Conservation (phyloP, 2,113 vertebrate genomes). For the Xiphorhynchus elegans region DNA sequence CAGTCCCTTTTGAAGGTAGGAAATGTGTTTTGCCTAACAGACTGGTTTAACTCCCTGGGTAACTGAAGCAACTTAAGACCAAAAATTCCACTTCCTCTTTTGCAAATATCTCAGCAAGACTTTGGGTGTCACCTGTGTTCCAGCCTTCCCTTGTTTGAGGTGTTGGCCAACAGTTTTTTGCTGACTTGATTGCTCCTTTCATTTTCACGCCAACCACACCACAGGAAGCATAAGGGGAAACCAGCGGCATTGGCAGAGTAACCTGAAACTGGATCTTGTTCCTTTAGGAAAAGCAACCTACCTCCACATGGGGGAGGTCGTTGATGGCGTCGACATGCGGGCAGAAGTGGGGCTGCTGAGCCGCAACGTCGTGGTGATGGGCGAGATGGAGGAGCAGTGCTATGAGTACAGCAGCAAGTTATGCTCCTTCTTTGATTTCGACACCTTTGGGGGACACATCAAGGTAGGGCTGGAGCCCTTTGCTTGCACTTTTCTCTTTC, state of each 20-base stretch:
- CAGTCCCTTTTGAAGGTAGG: not conserved
- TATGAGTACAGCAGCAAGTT: slow-evolving; percentile 83
- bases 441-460: slow-evolving; percentile 95
- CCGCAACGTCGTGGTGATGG: slow-evolving; percentile 85
- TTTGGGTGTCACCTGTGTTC: not conserved
- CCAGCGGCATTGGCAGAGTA: not conserved
- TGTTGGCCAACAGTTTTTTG: not conserved
- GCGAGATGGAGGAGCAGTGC: slow-evolving; percentile 86
- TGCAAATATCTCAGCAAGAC: not conserved
- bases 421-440: slow-evolving; percentile 93
- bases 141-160: not conserved
- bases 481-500: not conserved
- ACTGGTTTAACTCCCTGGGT: not conserved
- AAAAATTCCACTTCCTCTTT: slow-evolving; percentile 16
- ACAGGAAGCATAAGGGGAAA: not conserved
- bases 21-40: not conserved
- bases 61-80: not conserved
- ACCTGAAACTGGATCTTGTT: not conserved
- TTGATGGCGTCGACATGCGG: slow-evolving; percentile 93
- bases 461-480: slow-evolving; percentile 80
- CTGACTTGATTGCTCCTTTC: not conserved
- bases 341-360: slow-evolving; percentile 94
- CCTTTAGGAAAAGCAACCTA: slow-evolving; percentile 85
- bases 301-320: slow-evolving; percentile 85
- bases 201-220: not conserved